These are phyloP conservation scores for Nemoura dubitans DNA, from an alignment of 2,888 invertebrate species.

Conservation along the genomic window DNA sequence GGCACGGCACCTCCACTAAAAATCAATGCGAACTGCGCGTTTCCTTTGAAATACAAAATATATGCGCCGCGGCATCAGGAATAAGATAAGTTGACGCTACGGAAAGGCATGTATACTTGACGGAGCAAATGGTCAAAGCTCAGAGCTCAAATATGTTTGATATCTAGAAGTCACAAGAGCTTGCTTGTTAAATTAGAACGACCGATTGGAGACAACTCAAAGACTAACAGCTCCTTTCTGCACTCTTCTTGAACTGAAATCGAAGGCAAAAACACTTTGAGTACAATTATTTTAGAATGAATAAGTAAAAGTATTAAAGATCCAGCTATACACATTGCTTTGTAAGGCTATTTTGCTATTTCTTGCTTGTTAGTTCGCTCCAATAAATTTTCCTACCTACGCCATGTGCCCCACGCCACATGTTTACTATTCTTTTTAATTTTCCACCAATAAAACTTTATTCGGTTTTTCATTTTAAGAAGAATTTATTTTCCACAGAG, in stretches of 20 bases:
- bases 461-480: too few relatives aligned
- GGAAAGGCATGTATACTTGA: neutral
- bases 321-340: neutral
- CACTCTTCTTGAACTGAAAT: neutral
- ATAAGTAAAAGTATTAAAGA: neutral
- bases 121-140: conserved; percentile 39
- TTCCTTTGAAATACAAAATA: neutral
- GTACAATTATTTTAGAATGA: neutral
- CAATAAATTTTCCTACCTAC: neutral
- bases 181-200: conserved; percentile 44
- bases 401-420: too few relatives aligned
- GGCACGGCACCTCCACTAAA: neutral
- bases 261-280: neutral
- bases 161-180: conserved; percentile 37
- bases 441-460: too few relatives aligned
- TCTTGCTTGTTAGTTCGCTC: neutral
- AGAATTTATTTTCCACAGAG: too few relatives aligned
- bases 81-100: neutral
- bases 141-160: neutral
- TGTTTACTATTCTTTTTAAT: too few relatives aligned
- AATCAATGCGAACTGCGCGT: neutral
- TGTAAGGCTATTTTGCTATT: neutral
- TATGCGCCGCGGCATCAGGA: neutral
- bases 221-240: conserved; percentile 17
- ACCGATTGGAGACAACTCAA: conserved; percentile 42